Conservation (phyloP, 2,113 vertebrate genomes). For the Anser cygnoides region DNA sequence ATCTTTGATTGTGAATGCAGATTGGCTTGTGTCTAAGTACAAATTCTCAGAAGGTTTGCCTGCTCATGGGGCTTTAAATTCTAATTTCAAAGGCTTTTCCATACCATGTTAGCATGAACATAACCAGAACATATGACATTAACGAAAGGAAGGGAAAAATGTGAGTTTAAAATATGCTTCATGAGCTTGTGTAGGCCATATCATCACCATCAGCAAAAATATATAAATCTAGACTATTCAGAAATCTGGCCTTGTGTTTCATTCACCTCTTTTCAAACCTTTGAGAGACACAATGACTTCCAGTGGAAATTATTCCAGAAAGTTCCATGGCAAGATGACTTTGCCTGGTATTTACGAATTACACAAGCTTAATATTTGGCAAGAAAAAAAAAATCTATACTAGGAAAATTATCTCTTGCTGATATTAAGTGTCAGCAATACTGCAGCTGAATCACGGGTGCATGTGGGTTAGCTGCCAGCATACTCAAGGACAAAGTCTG, state of each 20-base stretch:
- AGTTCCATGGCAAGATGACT: background rate
- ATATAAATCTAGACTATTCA: background rate
- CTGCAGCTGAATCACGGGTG: background rate
- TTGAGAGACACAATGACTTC: background rate
- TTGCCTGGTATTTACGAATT: constrained; percentile 17
- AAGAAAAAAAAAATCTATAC: background rate
- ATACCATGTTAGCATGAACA: background rate
- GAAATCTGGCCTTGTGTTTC: background rate
- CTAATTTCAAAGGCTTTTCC: background rate
- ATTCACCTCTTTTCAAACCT: background rate
- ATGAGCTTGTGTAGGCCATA: background rate
- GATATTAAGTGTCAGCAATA: constrained; percentile 32
- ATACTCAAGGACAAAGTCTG: background rate
- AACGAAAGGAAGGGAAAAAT: background rate
- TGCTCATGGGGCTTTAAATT: background rate
- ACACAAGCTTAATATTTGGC: background rate
- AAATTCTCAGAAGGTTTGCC: background rate
- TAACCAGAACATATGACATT: background rate
- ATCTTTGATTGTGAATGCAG: background rate
- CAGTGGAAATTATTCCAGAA: background rate
- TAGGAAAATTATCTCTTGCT: constrained; percentile 42
- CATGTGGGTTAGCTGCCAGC: constrained; percentile 26
- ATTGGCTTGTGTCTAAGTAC: background rate
- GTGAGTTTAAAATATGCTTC: background rate
- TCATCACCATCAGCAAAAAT: background rate